These are phyloP conservation scores for Etheostoma cragini DNA, from an alignment of 2,113 vertebrate genomes.

Conservation along the genomic window DNA sequence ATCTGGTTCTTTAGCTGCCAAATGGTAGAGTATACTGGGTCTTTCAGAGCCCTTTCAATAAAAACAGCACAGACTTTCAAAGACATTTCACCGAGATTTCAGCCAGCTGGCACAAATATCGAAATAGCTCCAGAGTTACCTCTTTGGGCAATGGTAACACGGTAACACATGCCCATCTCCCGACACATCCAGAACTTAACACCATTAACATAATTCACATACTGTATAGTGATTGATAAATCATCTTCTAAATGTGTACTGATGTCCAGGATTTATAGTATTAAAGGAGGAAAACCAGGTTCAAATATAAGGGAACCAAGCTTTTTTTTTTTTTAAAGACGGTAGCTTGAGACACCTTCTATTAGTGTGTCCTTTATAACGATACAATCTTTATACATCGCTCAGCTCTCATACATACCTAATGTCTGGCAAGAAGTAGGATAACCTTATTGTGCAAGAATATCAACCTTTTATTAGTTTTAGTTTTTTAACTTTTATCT, in stretches of 20 bases:
- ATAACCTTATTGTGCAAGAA: neutral
- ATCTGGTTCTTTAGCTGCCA: neutral
- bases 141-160: neutral
- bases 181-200: neutral
- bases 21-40: neutral
- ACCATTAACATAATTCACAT: neutral
- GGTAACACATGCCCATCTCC: neutral
- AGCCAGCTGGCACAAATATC: neutral
- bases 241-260: neutral
- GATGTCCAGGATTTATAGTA: neutral
- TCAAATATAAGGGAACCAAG: neutral
- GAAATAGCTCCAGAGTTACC: neutral
- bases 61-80: neutral
- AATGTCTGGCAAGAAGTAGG: neutral
- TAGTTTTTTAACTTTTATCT: neutral
- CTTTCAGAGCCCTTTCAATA: neutral
- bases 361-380: neutral
- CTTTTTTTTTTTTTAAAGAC: neutral
- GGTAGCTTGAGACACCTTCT: neutral
- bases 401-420: no score
- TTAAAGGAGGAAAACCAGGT: neutral
- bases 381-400: neutral
- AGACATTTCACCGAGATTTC: neutral
- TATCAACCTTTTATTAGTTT: slow-evolving; percentile 14
- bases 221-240: neutral